Conservation (phyloP, 2,888 invertebrate genomes). For the Agonopterix arenella region DNA sequence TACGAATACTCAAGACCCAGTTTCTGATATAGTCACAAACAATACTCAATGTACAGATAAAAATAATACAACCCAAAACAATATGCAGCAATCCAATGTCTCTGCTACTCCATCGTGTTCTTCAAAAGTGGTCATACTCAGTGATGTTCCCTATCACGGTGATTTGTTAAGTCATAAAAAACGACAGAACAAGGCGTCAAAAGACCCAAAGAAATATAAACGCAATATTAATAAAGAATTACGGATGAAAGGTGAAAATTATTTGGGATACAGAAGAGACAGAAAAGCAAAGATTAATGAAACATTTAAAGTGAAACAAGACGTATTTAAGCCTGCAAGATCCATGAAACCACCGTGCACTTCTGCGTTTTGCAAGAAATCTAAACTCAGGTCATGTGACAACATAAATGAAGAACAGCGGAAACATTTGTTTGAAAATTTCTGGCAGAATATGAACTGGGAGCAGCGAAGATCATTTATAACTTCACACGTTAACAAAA, state of each 20-base stretch:
- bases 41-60: conserved; percentile 6
- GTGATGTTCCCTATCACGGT: conserved; percentile 15
- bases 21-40: conserved; percentile 10
- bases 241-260: conserved; percentile 16
- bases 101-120: conserved; percentile 15
- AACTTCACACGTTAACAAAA: conserved; percentile 14
- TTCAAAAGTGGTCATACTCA: conserved; percentile 16
- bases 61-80: conserved; percentile 2
- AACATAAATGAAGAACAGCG: conserved; percentile 16
- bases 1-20: conserved; percentile 13
- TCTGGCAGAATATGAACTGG: conserved; percentile 17
- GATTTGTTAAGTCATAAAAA: conserved; percentile 16
- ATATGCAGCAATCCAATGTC: conserved; percentile 12
- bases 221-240: conserved; percentile 10
- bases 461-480: conserved; percentile 18
- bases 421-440: conserved; percentile 12
- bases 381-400: conserved; percentile 18
- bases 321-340: conserved; percentile 18
- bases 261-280: conserved; percentile 17
- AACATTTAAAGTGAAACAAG: conserved; percentile 16
- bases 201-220: no score
- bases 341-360: conserved; percentile 14
- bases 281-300: no score
- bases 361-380: conserved; percentile 18
- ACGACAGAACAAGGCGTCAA: conserved; percentile 18